Evolutionary conservation across 2,113 vertebrate species (phyloP).

Genomic region (Larimichthys crocea): DNA sequence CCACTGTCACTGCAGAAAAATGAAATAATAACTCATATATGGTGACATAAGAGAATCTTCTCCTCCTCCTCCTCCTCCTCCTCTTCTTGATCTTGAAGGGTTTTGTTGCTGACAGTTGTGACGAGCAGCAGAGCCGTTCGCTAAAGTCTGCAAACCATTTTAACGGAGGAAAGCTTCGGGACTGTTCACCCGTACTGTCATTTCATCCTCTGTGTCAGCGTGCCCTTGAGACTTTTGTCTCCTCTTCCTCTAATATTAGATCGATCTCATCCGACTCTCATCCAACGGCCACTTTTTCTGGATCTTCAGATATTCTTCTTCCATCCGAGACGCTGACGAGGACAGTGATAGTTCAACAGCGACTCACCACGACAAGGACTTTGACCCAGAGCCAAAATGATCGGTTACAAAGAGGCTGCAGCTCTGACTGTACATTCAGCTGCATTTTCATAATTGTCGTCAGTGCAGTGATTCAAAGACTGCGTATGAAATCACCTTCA

Average conservation of each 20-base stretch:
- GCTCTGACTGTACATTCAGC: conserved; percentile 11
- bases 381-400: conserved; percentile 3
- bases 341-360: not conserved
- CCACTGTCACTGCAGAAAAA: too few relatives aligned
- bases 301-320: not conserved
- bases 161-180: not conserved
- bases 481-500: not conserved
- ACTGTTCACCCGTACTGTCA: conserved; percentile 11
- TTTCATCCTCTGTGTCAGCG: not conserved
- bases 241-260: conserved; percentile 8
- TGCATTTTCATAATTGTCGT: conserved; percentile 16
- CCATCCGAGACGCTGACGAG: not conserved
- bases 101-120: conserved; percentile 15
- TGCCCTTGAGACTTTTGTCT: not conserved
- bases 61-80: not conserved
- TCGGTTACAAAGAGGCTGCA: conserved; percentile 13
- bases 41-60: too few relatives aligned
- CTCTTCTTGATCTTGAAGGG: conserved; percentile 9
- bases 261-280: not conserved
- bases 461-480: not conserved
- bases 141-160: not conserved
- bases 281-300: not conserved
- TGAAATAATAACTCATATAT: too few relatives aligned
- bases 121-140: not conserved
- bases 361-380: not conserved